A percentile compares a stretch with the other conserved stretches of the same genome.
These are phyloP conservation scores for Cyphomyrmex costatus DNA, from an alignment of 1,140 invertebrate species.

Conservation along the genomic window DNA sequence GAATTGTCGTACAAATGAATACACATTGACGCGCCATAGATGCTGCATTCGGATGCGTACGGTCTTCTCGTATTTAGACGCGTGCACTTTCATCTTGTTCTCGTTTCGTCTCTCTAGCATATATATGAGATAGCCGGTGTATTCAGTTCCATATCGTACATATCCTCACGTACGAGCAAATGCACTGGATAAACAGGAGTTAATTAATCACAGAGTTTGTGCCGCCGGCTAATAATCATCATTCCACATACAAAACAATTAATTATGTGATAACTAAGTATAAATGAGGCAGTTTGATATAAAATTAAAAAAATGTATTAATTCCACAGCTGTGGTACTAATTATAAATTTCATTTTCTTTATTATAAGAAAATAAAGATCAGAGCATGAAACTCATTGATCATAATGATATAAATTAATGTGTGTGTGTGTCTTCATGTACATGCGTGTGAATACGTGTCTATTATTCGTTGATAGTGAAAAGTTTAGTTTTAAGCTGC, in stretches of 20 bases:
- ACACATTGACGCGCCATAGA: constrained; percentile 17
- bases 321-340: too few relatives aligned
- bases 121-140: constrained; percentile 18
- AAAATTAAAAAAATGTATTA: neutral
- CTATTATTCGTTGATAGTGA: neutral
- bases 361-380: too few relatives aligned
- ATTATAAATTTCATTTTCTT: too few relatives aligned
- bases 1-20: constrained; percentile 52
- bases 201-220: constrained; percentile 54
- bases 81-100: constrained; percentile 31
- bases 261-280: constrained; percentile 5
- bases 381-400: too few relatives aligned
- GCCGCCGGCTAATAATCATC: neutral
- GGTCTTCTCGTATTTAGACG: constrained; percentile 34
- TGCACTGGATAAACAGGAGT: constrained; percentile 32
- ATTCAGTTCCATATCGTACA: constrained; percentile 25
- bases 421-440: too few relatives aligned
- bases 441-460: neutral
- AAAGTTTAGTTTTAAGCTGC: constrained; percentile 14
- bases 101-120: neutral
- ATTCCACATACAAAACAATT: neutral
- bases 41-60: constrained; percentile 13
- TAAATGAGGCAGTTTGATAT: neutral
- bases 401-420: neutral
- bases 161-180: neutral